Evolutionary conservation across 2,888 invertebrate species (phyloP), one percentile per base, ranked within the genome.

Genomic region (Sinohyriopsis cumingii): DNA sequence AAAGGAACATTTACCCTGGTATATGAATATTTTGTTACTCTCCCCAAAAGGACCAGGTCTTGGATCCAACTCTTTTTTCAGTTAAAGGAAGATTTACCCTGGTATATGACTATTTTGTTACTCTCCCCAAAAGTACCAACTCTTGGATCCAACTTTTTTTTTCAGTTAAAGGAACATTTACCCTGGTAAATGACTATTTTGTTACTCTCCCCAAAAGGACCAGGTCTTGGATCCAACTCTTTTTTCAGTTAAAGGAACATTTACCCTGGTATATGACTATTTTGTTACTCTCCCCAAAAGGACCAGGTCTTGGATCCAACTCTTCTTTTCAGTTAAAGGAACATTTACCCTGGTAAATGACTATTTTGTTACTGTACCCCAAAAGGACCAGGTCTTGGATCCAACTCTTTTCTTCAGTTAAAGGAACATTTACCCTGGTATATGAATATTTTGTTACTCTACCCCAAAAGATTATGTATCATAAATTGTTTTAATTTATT

Each of bases 231-330:
- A 60, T 92, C 94, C 54, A 94, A 95, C 87, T 95, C 96, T 87
- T 96, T 94, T 90, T 95, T 88, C 95, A 96, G 91, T 95, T 96
- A 89, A 92, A 57, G 24, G 22, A 63, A 55, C n/a, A 33, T 55
- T 24, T 28, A 57, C 33, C n/a, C n/a, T 24, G 3, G 25, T 25
- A 5, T 28, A 5, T 28, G 5, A 24, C 19, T 62, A n/a, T 62
- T 7, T 18, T 62, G 62, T 24, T 20, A 9, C 6, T 9, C 9
- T 9, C 7, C 33, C 2, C 33, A 33, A 28, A 28, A 28, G 97
- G 97, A 5, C 97, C 97, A 15, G 97, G 97, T 45, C 91, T 97
- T 76, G 95, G 94, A 60, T 92, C 94, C 54, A 94, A 95, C 87
- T 95, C 96, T 87, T 96, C 94, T 90, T 96, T 95, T 88, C 95